Evolutionary conservation across 2,888 invertebrate species (phyloP).

Genomic region (Arrhopalites spinosus): DNA sequence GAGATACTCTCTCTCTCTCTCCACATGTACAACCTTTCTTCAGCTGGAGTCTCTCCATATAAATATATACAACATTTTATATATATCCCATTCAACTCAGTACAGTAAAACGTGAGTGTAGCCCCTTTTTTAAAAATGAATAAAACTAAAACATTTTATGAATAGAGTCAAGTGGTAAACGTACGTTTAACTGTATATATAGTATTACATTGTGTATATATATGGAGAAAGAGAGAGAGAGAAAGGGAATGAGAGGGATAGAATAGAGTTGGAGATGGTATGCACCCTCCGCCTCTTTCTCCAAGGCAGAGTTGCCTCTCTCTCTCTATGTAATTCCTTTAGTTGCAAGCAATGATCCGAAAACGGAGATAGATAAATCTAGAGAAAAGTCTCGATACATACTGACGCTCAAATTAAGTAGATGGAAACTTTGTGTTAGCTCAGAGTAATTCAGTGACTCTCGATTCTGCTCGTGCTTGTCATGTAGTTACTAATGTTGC

Average conservation of each 20-base stretch:
- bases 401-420: slow-evolving; percentile 54
- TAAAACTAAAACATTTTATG: no score
- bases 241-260: neutral
- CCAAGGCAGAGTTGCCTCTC: neutral
- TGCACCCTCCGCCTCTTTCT: slow-evolving; percentile 10
- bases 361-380: slow-evolving; percentile 53
- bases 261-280: neutral
- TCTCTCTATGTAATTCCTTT: slow-evolving; percentile 39
- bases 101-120: no score
- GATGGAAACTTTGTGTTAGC: slow-evolving; percentile 55
- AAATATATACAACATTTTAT: neutral
- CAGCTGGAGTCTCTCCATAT: neutral
- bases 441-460: slow-evolving; percentile 48
- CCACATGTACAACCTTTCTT: neutral
- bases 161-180: no score
- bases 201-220: neutral
- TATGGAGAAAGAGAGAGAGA: neutral
- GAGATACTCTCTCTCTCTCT: no score
- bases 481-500: slow-evolving; percentile 53
- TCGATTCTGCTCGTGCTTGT: no score
- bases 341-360: slow-evolving; percentile 54
- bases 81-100: no score
- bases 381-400: slow-evolving; percentile 51
- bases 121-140: no score
- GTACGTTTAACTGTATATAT: no score